Evolutionary conservation across 2,888 invertebrate species (phyloP).

Genomic region (Sinelater perroti): DNA sequence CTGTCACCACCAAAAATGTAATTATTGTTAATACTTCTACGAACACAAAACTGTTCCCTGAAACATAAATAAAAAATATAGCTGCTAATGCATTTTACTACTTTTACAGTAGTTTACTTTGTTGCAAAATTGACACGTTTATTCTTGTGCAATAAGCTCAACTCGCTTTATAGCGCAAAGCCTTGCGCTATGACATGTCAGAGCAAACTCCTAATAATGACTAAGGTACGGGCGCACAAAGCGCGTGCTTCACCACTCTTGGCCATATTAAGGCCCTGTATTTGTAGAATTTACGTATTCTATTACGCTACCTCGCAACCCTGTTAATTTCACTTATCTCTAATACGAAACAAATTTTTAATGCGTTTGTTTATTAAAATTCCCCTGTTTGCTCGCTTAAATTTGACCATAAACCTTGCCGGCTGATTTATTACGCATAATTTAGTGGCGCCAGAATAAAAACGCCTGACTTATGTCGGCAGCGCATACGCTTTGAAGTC

Average conservation of each 20-base stretch:
- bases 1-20: no score
- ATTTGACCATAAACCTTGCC: background rate
- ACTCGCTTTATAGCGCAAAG: background rate
- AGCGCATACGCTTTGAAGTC: slow-evolving; percentile 6
- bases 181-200: background rate
- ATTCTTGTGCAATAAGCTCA: background rate
- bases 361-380: background rate
- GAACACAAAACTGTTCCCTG: no score
- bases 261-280: background rate
- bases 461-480: slow-evolving; percentile 20
- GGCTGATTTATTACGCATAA: slow-evolving; percentile 16
- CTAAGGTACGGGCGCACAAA: background rate
- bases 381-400: background rate
- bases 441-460: slow-evolving; percentile 16
- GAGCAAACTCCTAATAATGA: background rate
- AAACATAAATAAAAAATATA: no score
- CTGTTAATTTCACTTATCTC: background rate
- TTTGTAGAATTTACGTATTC: background rate
- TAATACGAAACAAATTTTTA: background rate
- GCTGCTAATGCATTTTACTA: no score
- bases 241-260: background rate
- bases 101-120: no score
- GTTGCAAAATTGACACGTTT: no score
- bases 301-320: background rate
- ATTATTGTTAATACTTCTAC: no score